Evolutionary conservation across 2,797 vertebrate species (phyloP).

Genomic region (Sebastes goodei): DNA sequence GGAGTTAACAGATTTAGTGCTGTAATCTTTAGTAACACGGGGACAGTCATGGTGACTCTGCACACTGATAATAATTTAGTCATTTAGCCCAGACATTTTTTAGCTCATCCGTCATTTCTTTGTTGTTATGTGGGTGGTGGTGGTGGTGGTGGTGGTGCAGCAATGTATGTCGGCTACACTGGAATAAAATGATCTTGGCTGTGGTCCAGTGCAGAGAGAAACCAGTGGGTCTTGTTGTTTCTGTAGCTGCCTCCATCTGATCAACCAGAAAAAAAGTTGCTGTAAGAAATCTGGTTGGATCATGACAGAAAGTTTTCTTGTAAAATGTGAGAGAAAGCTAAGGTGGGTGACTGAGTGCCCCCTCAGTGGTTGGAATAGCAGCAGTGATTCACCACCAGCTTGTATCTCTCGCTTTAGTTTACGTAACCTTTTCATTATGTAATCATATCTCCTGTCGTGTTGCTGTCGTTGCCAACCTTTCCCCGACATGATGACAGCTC

Average conservation of each 20-base stretch:
- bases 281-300: neutral
- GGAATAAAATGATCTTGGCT: neutral
- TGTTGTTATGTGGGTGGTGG: neutral
- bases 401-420: conserved; percentile 12
- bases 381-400: conserved; percentile 2
- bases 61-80: neutral
- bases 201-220: neutral
- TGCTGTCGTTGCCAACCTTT: neutral
- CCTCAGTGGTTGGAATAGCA: neutral
- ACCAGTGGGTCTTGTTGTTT: neutral
- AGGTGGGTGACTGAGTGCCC: neutral
- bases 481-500: neutral
- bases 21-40: conserved; percentile 15
- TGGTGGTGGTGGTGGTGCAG: no score
- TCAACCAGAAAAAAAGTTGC: no score
- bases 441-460: neutral
- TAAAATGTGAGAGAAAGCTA: neutral
- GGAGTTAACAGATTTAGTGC: conserved; percentile 31
- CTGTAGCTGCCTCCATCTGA: neutral
- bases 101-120: neutral
- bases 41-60: neutral
- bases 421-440: conserved; percentile 18
- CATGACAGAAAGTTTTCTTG: neutral
- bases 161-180: no score
- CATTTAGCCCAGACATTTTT: neutral